phyloP scores from a whole-genome alignment of 2,797 vertebrate species.

The Falco novaeseelandiae region DNA sequence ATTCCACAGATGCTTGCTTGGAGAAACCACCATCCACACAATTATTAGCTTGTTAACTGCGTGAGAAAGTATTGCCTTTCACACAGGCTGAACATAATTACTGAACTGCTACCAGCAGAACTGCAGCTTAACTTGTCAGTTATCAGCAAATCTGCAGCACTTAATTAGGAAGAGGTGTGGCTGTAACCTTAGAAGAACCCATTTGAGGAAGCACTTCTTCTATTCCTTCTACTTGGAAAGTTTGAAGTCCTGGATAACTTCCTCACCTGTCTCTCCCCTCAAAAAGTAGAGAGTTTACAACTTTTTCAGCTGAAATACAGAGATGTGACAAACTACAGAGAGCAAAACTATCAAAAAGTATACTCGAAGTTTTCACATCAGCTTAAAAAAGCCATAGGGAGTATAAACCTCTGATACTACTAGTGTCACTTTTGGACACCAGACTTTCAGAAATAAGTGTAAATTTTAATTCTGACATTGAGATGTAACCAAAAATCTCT shows the following conservation, averaged over 20 bases:
- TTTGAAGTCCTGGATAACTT: background rate
- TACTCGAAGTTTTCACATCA: background rate
- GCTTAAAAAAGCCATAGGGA: background rate
- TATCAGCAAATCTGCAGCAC: background rate
- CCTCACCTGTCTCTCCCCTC: accelerated
- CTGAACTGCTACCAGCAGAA: background rate
- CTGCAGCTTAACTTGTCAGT: background rate
- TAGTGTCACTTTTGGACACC: background rate
- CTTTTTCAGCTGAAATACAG: background rate
- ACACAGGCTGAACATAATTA: background rate
- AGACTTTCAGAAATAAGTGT: background rate
- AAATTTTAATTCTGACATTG: constrained; percentile 9
- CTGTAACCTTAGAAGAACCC: background rate
- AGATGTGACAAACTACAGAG: accelerated
- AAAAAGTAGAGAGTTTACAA: background rate
- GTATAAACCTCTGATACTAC: background rate
- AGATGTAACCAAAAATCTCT: background rate
- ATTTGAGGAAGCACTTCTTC: background rate
- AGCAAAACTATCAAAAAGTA: background rate
- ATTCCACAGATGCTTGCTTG: background rate
- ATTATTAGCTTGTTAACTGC: background rate
- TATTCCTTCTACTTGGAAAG: background rate
- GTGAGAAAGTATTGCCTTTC: background rate
- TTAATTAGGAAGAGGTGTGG: background rate
- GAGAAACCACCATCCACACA: background rate